Evolutionary conservation across 2,888 invertebrate genomes (phyloP).

Genomic region (Coenonympha glycerion): DNA sequence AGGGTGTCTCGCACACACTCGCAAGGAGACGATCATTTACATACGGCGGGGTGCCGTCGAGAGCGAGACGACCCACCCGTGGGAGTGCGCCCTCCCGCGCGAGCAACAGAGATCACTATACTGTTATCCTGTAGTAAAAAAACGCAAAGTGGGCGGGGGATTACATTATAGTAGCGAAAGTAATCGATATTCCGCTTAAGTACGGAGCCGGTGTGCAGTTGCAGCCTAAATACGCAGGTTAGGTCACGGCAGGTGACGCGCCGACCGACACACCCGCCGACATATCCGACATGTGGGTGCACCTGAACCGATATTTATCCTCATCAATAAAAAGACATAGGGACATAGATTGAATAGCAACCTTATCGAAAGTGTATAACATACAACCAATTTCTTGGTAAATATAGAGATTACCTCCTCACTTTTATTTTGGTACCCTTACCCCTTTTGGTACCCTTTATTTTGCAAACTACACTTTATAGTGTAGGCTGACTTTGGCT

Average conservation of each 20-base stretch:
- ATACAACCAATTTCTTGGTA: too few species aligned
- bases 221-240: constrained; percentile 68
- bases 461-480: too few species aligned
- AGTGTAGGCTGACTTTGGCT: too few species aligned
- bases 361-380: too few species aligned
- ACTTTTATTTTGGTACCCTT: too few species aligned
- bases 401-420: too few species aligned
- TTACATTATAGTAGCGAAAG: constrained; percentile 78
- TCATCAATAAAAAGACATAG: too few species aligned
- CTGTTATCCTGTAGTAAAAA: constrained; percentile 68
- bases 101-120: constrained; percentile 68
- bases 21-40: constrained; percentile 72
- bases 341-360: too few species aligned
- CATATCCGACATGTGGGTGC: too few species aligned
- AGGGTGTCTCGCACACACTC: constrained; percentile 55
- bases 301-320: too few species aligned
- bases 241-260: constrained; percentile 51
- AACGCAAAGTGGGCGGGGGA: constrained; percentile 77
- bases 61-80: constrained; percentile 45
- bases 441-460: too few species aligned
- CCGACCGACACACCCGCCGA: not conserved
- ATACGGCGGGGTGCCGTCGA: constrained; percentile 62
- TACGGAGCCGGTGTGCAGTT: constrained; percentile 71
- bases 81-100: constrained; percentile 48
- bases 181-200: constrained; percentile 78